These are phyloP conservation scores for Orestias chungarensis DNA, from an alignment of 2,797 vertebrate species.

Conservation along the genomic window DNA sequence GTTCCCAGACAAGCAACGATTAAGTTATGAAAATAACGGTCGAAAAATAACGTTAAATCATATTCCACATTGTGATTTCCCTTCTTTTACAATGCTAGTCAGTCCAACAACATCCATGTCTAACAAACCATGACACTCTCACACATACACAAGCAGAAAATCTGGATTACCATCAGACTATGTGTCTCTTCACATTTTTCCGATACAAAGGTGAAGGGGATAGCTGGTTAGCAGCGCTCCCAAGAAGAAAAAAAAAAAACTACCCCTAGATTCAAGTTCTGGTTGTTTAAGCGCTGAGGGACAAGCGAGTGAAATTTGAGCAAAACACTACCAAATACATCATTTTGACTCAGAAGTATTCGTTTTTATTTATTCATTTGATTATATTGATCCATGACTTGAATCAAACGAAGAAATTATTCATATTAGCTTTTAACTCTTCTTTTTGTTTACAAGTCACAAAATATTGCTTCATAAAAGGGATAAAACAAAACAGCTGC, in stretches of 20 bases:
- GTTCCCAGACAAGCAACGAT: not conserved
- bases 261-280: not conserved
- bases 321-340: too few species aligned
- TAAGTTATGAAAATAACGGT: not conserved
- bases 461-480: not conserved
- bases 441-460: not conserved
- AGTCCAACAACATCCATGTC: not conserved
- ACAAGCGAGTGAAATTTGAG: too few species aligned
- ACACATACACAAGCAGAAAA: not conserved
- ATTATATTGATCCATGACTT: too few species aligned
- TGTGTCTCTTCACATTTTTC: not conserved
- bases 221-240: not conserved
- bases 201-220: not conserved
- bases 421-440: not conserved
- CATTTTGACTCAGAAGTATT: too few species aligned
- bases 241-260: not conserved
- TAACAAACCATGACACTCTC: conserved; percentile 1
- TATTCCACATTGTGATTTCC: not conserved
- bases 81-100: not conserved
- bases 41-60: not conserved
- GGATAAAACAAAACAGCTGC: not conserved
- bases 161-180: not conserved
- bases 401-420: not conserved
- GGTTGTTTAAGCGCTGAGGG: not conserved
- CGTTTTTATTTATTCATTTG: too few species aligned